Percentiles rank a stretch among this genome's conserved stretches.
phyloP scores from a whole-genome alignment of 2,888 invertebrate genomes.

The Drosophila meridiana region DNA sequence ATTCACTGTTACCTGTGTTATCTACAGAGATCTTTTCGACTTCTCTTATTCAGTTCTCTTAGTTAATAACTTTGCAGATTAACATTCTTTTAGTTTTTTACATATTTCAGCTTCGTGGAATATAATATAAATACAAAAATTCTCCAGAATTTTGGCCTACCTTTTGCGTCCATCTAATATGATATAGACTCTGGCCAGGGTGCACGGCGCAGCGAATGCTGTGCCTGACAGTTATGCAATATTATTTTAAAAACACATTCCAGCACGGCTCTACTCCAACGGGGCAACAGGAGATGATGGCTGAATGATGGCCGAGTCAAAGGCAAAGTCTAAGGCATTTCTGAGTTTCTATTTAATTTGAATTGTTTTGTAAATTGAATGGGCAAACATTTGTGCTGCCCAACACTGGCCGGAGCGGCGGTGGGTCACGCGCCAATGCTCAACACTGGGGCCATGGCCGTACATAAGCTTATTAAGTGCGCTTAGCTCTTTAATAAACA shows the following conservation, averaged over 20 bases:
- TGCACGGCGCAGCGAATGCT: constrained; percentile 8
- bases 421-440: constrained; percentile 18
- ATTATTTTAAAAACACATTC: constrained; percentile 73
- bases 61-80: not conserved
- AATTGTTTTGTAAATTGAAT: constrained; percentile 75
- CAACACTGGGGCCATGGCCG: constrained; percentile 22
- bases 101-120: not conserved
- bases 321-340: constrained; percentile 44
- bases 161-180: not conserved
- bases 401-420: constrained; percentile 5
- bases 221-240: constrained; percentile 71
- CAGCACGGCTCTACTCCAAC: constrained; percentile 12
- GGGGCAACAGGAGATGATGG: not conserved
- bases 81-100: not conserved
- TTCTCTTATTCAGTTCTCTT: too few relatives aligned
- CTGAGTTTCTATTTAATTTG: constrained; percentile 75
- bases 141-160: not conserved
- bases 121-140: not conserved
- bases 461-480: constrained; percentile 78
- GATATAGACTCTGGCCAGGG: not conserved
- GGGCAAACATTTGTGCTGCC: constrained; percentile 52
- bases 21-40: too few relatives aligned
- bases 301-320: constrained; percentile 17
- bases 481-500: constrained; percentile 79
- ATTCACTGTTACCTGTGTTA: too few relatives aligned